Percentiles rank a stretch among this genome's conserved stretches.
Conservation (phyloP, 2,113 vertebrate species). For the Anoura caudifer region DNA sequence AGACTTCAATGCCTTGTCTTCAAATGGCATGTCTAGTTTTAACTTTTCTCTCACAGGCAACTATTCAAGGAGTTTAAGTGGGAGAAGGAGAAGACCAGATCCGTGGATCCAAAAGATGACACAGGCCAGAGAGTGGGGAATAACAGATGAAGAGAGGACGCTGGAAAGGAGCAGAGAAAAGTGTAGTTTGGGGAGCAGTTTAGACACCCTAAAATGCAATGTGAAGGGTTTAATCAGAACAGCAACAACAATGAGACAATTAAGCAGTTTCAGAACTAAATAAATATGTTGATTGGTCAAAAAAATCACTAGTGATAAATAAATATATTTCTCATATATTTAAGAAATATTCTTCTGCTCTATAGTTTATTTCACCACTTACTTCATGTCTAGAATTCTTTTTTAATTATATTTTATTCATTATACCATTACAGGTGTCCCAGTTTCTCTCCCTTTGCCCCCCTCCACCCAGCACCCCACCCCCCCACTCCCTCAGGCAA, state of each 20-base stretch:
- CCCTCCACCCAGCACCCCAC: too few relatives aligned
- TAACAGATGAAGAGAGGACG: neutral
- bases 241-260: neutral
- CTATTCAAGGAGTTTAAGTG: neutral
- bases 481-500: too few relatives aligned
- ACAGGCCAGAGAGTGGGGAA: neutral
- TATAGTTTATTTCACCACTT: neutral
- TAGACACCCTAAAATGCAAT: too few relatives aligned
- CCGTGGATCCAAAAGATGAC: neutral
- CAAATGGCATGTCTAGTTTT: neutral
- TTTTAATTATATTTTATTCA: too few relatives aligned
- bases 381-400: neutral
- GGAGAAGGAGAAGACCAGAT: neutral
- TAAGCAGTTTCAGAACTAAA: neutral
- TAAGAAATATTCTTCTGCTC: neutral
- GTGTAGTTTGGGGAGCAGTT: neutral
- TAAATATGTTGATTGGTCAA: neutral
- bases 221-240: neutral
- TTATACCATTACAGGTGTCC: too few relatives aligned
- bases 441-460: too few relatives aligned
- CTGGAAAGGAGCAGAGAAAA: neutral
- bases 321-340: neutral
- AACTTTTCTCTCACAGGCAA: neutral
- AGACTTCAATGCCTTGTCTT: neutral
- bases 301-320: neutral